Evolutionary conservation across 2,797 vertebrate genomes (phyloP), one percentile per base, ranked within the genome.

Genomic region (Coluber constrictor): DNA sequence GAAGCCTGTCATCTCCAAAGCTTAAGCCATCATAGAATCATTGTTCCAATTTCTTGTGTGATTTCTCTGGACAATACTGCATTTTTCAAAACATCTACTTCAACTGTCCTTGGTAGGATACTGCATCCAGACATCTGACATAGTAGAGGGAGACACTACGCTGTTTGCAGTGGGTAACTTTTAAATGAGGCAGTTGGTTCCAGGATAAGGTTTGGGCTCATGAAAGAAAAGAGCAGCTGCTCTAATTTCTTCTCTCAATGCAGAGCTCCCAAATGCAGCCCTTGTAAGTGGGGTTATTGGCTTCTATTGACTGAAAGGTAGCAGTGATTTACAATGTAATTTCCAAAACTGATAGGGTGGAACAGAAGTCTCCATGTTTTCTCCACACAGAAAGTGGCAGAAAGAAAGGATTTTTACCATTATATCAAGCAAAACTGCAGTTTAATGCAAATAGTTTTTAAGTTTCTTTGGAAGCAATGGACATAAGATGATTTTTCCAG

Each of bases 321-420:
- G 92, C 43, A 60, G 87, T 96, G 96, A 96, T 95, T 96, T 96
- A 96, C 96, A 54, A n/a, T 91, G 95, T 95, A 94, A 96, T 97
- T 96, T 96, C 95, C 96, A 47, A 86, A 94, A 92, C 94, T 95
- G 96, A 97, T 96, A 96, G 94, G 91, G 95, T 89, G 90, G 95
- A 97, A 97, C 96, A 54, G 90, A 94, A 92, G 90, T 61, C 61
- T 93, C 74, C 94, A 54, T 63, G 92, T 74, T 57, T 54, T 90
- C 63, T 93, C 74, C 43, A 54, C 90, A 43, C 70, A 18, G 66
- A 92, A 57, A 90, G 66, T 60, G 86, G 90, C 87, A 54, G 61
- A 86, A 55, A 92, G 55, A 93, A 90, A 60, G 23, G 47, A 43
- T 27, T 91, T 63, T 55, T 27, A 29, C 54, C 15, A 43, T 25